Base-by-base conservation (phyloP, 1,140 invertebrate genomes). In the Nasonia giraulti region DNA sequence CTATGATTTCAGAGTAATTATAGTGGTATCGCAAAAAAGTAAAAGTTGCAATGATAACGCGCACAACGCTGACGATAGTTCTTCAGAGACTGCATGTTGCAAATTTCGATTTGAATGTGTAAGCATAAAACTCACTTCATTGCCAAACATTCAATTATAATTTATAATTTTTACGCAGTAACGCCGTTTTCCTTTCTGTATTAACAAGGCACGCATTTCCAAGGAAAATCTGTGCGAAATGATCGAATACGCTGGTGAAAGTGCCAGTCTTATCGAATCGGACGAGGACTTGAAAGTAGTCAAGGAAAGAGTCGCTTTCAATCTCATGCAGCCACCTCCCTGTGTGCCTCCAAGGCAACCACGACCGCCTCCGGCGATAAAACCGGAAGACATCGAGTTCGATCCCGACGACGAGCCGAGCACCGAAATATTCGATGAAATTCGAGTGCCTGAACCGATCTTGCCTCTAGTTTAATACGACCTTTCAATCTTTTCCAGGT, bases 391-490 rank as follows among this genome's bases (percentile, higher is more conserved):
- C 2, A 81, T 90, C 11, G 91, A 92, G 88, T 91, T 86, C 75
- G 90, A 92, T 71, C 90, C 90, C 0, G 88, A 89, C 27, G 90
- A 91, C 75, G 82, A 86, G 1, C 88, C 90, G 55, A 37, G 71
- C 20, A 83, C 47, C 5, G 83, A 88, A 11, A 10, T 83, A 12
- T 88, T 90, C 8, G 68, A 89, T 11, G 10, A 86, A 4, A 88
- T 90, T 86, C 88, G 88, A 0, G 76, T 79, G 55, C 73, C 83
- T 0, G 88, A 91, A 44, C 86, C 87, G 2, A 77, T 47, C 10
- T 86, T 88, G 66, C 87, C 87, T 33, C 87, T 91, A 8, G 82
- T 90, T 74, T 91, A 85, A 88, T 31, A 27, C 68, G 12, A 23
- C 37, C 17, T 55, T 62, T 44, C 6, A 44, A 44, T 44, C 6